phyloP scores from a whole-genome alignment of 2,113 vertebrate species.

The Ageneiosus marmoratus region DNA sequence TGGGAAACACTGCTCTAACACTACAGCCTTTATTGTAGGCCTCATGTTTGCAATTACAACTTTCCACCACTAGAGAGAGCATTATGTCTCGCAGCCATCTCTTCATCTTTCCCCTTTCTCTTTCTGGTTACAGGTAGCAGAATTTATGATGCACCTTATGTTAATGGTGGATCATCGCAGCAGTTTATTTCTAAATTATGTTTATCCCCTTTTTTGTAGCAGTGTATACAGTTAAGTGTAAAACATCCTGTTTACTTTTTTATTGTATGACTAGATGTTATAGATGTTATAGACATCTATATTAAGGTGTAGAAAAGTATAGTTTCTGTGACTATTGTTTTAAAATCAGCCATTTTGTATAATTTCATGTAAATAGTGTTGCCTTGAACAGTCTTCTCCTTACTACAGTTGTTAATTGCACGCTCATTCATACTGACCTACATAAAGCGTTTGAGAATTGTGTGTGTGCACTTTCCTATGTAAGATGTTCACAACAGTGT shows the following conservation, averaged over 20 bases:
- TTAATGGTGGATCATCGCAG: constrained; percentile 53
- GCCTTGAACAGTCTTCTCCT: constrained; percentile 63
- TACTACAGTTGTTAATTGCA: constrained; percentile 45
- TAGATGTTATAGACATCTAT: constrained; percentile 49
- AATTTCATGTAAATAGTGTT: constrained; percentile 74
- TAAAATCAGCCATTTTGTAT: constrained; percentile 58
- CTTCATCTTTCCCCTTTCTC: constrained; percentile 39
- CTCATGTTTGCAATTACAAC: constrained; percentile 28
- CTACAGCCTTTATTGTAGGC: not conserved
- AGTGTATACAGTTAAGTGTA: constrained; percentile 64
- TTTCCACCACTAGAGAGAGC: constrained; percentile 38
- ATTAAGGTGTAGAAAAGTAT: constrained; percentile 59
- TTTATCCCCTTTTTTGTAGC: constrained; percentile 59
- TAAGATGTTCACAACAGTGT: constrained; percentile 51
- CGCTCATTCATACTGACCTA: constrained; percentile 57
- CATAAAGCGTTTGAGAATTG: constrained; percentile 50
- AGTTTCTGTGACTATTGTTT: constrained; percentile 61
- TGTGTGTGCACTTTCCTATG: constrained; percentile 50
- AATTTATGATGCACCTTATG: constrained; percentile 55
- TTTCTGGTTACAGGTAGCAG: constrained; percentile 50
- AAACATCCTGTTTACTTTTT: constrained; percentile 54
- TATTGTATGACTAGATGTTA: constrained; percentile 56
- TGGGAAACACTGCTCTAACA: constrained; percentile 6
- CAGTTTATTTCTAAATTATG: constrained; percentile 55
- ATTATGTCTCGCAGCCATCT: constrained; percentile 41